These are phyloP conservation scores for Pseudomyrmex dendroicus DNA, from an alignment of 1,140 invertebrate species.

Conservation along the genomic window DNA sequence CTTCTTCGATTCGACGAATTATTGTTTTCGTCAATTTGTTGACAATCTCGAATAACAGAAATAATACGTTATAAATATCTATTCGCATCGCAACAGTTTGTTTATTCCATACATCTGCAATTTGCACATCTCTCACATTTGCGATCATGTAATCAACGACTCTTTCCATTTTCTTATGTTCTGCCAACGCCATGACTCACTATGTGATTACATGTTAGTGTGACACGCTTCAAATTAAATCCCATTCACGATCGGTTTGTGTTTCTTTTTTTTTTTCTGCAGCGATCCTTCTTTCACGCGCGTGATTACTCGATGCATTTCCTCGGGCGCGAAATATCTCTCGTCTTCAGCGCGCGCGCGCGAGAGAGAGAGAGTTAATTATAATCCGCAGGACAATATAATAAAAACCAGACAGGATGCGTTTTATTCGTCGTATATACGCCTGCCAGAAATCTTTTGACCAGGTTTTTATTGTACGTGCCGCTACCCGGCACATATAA, in stretches of 20 bases:
- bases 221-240: background rate
- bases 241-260: background rate
- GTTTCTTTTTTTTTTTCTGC: background rate
- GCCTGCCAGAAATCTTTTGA: background rate
- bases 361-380: conserved; percentile 12
- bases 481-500: conserved; percentile 10
- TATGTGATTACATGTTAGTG: conserved; percentile 28
- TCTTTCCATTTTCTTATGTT: background rate
- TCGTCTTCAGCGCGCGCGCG: conserved; percentile 3
- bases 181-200: background rate
- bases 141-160: conserved; percentile 26
- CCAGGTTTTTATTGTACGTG: background rate
- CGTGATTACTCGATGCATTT: conserved; percentile 14
- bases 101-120: background rate
- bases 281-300: background rate
- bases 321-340: conserved; percentile 11
- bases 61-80: background rate
- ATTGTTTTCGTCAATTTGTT: background rate
- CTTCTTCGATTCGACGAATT: background rate
- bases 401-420: conserved; percentile 29
- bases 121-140: background rate
- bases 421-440: conserved; percentile 16
- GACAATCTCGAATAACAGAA: background rate
- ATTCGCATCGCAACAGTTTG: background rate
- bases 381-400: conserved; percentile 27